These are phyloP conservation scores for Cetonia aurata DNA, from an alignment of 2,888 invertebrate genomes.

Conservation along the genomic window DNA sequence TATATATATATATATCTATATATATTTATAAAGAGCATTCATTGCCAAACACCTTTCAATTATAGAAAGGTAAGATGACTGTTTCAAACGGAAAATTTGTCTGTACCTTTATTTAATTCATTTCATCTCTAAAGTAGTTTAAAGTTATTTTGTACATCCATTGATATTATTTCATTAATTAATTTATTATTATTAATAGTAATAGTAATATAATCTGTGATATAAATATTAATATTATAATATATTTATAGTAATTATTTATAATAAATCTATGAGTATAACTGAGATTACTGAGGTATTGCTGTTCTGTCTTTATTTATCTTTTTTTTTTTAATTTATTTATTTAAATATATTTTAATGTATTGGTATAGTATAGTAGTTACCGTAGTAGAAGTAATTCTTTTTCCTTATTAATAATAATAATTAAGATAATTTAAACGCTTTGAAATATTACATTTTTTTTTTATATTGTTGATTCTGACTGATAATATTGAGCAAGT, in stretches of 20 bases:
- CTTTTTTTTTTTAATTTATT: slow-evolving; percentile 48
- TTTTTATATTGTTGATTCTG: too few species aligned
- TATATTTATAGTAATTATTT: slow-evolving; percentile 41
- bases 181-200: slow-evolving; percentile 16
- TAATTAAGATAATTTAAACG: neutral
- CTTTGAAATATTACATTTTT: neutral
- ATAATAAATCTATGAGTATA: slow-evolving; percentile 60
- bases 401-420: neutral
- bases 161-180: slow-evolving; percentile 54
- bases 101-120: neutral
- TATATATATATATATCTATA: slow-evolving; percentile 8
- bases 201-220: slow-evolving; percentile 57
- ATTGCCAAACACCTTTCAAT: slow-evolving; percentile 1
- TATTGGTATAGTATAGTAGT: slow-evolving; percentile 45
- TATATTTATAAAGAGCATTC: slow-evolving; percentile 7
- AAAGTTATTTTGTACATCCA: slow-evolving; percentile 63
- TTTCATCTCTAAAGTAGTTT: slow-evolving; percentile 32
- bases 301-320: slow-evolving; percentile 65
- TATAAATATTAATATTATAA: slow-evolving; percentile 62
- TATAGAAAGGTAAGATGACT: neutral
- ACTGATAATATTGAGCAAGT: slow-evolving; percentile 27
- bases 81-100: neutral
- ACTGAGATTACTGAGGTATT: slow-evolving; percentile 68
- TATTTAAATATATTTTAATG: slow-evolving; percentile 40
- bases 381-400: too few species aligned